Evolutionary conservation across 2,113 vertebrate genomes (phyloP).

Genomic region (Dunckerocampus dactyliophorus): DNA sequence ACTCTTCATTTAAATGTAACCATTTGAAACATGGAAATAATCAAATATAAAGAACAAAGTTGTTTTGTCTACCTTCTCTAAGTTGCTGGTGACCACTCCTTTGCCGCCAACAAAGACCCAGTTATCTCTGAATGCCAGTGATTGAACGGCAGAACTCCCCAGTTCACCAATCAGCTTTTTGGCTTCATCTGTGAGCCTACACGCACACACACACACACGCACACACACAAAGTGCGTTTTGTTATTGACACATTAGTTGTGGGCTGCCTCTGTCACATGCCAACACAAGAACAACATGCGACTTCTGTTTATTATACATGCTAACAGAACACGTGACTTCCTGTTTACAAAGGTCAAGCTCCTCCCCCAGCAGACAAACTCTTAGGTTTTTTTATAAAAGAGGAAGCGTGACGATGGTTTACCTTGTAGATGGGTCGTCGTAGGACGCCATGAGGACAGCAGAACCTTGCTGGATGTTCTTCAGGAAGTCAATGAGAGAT

Average conservation of each 20-base stretch:
- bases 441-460: slow-evolving; percentile 83
- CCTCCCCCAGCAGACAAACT: no score
- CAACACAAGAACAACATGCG: no score
- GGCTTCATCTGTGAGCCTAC: slow-evolving; percentile 82
- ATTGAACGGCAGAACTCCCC: slow-evolving; percentile 76
- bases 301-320: background rate
- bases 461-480: slow-evolving; percentile 74
- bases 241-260: no score
- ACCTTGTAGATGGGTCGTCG: slow-evolving; percentile 87
- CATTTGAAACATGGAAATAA: background rate
- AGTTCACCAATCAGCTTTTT: slow-evolving; percentile 77
- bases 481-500: slow-evolving; percentile 78
- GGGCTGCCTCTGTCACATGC: no score
- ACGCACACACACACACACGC: background rate
- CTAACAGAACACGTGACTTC: no score
- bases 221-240: background rate
- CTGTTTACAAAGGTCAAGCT: no score
- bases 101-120: slow-evolving; percentile 93
- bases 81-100: slow-evolving; percentile 75
- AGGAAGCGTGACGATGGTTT: slow-evolving; percentile 17
- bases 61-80: slow-evolving; percentile 80
- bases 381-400: no score
- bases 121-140: slow-evolving; percentile 83
- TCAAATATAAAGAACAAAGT: no score
- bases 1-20: background rate